phyloP scores from a whole-genome alignment of 2,113 vertebrate species.

The Numenius arquata region DNA sequence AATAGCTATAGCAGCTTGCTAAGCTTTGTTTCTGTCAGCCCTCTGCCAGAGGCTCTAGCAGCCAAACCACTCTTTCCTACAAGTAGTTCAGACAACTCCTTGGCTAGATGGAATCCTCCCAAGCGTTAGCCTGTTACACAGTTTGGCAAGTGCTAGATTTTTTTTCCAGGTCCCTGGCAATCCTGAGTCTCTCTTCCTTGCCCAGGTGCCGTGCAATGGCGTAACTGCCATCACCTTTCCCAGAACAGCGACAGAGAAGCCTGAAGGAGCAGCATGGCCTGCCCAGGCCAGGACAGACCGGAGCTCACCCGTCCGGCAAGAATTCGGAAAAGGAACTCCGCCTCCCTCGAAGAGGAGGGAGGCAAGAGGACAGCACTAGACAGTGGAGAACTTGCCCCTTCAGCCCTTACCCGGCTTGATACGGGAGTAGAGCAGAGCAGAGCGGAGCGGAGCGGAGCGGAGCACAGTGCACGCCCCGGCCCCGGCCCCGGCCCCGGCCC shows the following conservation, averaged over 20 bases:
- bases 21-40: background rate
- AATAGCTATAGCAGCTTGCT: accelerated
- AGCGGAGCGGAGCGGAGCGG: too few species aligned
- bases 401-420: background rate
- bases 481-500: background rate
- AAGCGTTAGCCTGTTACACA: background rate
- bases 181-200: accelerated
- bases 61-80: background rate
- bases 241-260: accelerated
- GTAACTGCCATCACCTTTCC: accelerated
- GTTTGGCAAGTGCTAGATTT: accelerated
- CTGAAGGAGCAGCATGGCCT: background rate
- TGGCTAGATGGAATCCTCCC: accelerated
- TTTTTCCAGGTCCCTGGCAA: background rate
- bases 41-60: background rate
- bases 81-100: background rate
- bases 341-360: too few species aligned
- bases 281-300: background rate
- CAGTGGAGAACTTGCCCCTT: accelerated
- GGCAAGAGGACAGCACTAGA: background rate
- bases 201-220: accelerated
- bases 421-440: background rate
- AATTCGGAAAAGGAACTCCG: too few species aligned
- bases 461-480: background rate
- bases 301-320: background rate